Evolutionary conservation across 2,113 vertebrate genomes (phyloP).

Genomic region (Gulo gulo): DNA sequence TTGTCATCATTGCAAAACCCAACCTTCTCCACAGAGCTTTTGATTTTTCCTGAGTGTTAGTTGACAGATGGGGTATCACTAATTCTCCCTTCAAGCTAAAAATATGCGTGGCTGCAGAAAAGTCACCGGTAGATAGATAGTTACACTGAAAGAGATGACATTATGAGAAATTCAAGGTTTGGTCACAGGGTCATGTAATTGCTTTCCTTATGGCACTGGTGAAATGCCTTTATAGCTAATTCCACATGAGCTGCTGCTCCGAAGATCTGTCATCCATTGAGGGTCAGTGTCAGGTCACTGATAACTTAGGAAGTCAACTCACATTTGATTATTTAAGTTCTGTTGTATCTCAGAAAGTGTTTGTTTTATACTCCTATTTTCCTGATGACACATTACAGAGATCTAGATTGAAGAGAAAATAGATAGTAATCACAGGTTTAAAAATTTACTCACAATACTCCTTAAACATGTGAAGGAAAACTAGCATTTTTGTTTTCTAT

Average conservation of each 20-base stretch:
- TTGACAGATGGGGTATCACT: neutral
- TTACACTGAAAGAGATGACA: neutral
- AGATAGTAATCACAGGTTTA: neutral
- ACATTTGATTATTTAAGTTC: neutral
- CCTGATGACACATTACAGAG: neutral
- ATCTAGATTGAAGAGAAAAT: neutral
- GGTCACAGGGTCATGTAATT: neutral
- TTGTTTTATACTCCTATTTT: neutral
- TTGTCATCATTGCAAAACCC: neutral
- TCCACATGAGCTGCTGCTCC: neutral
- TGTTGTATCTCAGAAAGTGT: neutral
- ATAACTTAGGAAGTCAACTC: neutral
- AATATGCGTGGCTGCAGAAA: neutral
- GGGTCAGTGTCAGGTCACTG: neutral
- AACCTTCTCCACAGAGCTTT: neutral
- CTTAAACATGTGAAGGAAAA: neutral
- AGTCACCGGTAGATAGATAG: neutral
- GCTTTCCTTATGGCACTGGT: neutral
- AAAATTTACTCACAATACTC: neutral
- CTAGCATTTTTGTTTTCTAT: neutral
- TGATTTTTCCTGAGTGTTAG: neutral
- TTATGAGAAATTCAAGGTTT: neutral
- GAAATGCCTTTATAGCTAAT: neutral
- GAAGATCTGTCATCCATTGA: neutral
- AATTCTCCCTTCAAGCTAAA: slow-evolving; percentile 26